Percentiles rank a stretch among this genome's conserved stretches.
phyloP scores from a whole-genome alignment of 35 echinoderm and acorn worm species.

The Chiridota heheva region DNA sequence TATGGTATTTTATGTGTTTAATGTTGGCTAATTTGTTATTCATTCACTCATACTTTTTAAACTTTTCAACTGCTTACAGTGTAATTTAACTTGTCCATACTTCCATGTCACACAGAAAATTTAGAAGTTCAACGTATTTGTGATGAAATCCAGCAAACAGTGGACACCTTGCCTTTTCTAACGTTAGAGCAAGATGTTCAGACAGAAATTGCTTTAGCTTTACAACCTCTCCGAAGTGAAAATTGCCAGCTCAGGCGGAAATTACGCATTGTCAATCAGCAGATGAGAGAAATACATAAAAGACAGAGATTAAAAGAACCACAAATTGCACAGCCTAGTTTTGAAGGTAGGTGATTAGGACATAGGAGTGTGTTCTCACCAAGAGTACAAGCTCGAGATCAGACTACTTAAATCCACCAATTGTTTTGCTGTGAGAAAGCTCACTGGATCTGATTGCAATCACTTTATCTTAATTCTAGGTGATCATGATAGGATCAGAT shows the following conservation, averaged over 20 bases:
- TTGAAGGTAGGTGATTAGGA: constrained; percentile 43
- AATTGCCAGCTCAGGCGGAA: constrained; percentile 76
- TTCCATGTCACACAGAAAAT: constrained; percentile 47
- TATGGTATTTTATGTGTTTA: too few species aligned
- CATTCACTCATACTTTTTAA: too few species aligned
- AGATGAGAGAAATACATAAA: constrained; percentile 49
- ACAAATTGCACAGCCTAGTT: background rate
- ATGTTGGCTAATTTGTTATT: too few species aligned
- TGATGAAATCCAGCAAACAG: constrained; percentile 61
- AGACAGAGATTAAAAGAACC: constrained; percentile 7
- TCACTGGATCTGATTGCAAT: too few species aligned
- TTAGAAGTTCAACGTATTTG: constrained; percentile 57
- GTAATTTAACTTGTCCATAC: too few species aligned
- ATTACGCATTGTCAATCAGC: constrained; percentile 83
- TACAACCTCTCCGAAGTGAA: constrained; percentile 90
- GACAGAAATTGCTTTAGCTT: constrained; percentile 74
- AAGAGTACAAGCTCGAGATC: too few species aligned
- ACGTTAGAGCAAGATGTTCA: constrained; percentile 53
- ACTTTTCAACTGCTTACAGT: too few species aligned
- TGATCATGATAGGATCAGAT: too few species aligned
- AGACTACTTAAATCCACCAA: too few species aligned
- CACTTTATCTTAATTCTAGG: too few species aligned
- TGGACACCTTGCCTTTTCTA: constrained; percentile 69
- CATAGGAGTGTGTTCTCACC: too few species aligned
- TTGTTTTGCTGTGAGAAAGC: too few species aligned